These are phyloP conservation scores for Rhynchomys soricoides DNA, from an alignment of 2,113 vertebrate species.

Conservation along the genomic window DNA sequence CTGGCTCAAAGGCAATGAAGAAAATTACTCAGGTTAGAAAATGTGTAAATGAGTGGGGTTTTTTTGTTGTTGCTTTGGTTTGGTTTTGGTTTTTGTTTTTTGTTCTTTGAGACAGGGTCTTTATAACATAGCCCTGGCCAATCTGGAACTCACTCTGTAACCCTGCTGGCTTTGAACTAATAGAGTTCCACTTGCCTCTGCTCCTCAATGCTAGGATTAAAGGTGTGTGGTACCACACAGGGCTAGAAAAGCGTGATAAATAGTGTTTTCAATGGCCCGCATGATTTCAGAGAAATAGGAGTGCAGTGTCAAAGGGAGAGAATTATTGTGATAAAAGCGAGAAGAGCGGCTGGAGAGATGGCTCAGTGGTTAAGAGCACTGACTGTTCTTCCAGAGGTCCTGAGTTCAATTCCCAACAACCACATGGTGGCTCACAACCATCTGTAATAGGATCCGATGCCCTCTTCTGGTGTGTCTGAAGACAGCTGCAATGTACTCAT, in stretches of 20 bases:
- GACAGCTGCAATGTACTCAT: too few species aligned
- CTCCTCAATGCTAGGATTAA: background rate
- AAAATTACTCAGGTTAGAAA: background rate
- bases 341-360: too few species aligned
- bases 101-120: background rate
- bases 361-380: too few species aligned
- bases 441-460: too few species aligned
- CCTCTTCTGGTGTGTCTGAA: too few species aligned
- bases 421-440: too few species aligned
- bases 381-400: too few species aligned
- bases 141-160: background rate
- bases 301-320: background rate
- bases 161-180: background rate
- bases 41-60: background rate
- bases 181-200: background rate
- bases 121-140: background rate
- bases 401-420: too few species aligned
- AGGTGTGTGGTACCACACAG: background rate
- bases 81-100: background rate
- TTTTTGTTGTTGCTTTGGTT: background rate
- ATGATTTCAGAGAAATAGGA: constrained; percentile 6
- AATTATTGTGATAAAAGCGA: background rate
- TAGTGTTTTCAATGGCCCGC: background rate
- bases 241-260: background rate
- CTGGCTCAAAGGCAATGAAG: background rate